A percentile compares a stretch with the other conserved stretches of the same genome.
These are phyloP conservation scores for Abscondita cerata DNA, from an alignment of 2,888 invertebrate species.

Conservation along the genomic window DNA sequence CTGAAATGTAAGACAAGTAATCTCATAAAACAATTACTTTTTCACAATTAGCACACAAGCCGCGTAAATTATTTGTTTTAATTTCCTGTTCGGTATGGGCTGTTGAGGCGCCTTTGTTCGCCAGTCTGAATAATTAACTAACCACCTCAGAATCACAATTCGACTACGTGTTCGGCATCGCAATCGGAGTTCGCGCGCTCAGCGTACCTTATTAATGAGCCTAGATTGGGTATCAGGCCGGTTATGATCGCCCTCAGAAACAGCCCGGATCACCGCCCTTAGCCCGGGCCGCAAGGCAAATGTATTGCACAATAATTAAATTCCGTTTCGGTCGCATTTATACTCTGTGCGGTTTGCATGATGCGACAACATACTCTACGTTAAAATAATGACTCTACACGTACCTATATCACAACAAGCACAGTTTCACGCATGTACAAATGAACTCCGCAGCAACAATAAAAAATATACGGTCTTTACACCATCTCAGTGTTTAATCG, in stretches of 20 bases:
- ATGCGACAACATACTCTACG: conserved; percentile 43
- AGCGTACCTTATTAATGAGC: conserved; percentile 50
- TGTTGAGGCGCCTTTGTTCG: conserved; percentile 50
- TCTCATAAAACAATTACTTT: conserved; percentile 39
- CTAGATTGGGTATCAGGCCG: conserved; percentile 49
- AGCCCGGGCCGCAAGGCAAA: conserved; percentile 50
- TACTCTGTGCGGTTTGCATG: conserved; percentile 55
- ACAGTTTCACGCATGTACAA: conserved; percentile 47
- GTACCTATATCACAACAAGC: conserved; percentile 54
- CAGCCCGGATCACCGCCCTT: conserved; percentile 36
- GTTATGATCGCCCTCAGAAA: conserved; percentile 44
- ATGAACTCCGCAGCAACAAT: not conserved
- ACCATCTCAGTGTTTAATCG: not conserved
- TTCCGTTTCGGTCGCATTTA: conserved; percentile 58
- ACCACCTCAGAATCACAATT: conserved; percentile 59
- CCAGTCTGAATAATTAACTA: conserved; percentile 57
- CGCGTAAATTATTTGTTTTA: conserved; percentile 55
- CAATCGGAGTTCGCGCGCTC: conserved; percentile 47
- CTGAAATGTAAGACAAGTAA: conserved; percentile 29
- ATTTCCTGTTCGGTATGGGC: conserved; percentile 52
- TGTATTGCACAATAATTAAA: conserved; percentile 59
- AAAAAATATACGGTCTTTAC: not conserved
- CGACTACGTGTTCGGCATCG: conserved; percentile 56
- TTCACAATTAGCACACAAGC: conserved; percentile 45
- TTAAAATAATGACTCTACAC: conserved; percentile 44